Conservation (phyloP, 2,888 invertebrate genomes). For the Phyto melanocephala region DNA sequence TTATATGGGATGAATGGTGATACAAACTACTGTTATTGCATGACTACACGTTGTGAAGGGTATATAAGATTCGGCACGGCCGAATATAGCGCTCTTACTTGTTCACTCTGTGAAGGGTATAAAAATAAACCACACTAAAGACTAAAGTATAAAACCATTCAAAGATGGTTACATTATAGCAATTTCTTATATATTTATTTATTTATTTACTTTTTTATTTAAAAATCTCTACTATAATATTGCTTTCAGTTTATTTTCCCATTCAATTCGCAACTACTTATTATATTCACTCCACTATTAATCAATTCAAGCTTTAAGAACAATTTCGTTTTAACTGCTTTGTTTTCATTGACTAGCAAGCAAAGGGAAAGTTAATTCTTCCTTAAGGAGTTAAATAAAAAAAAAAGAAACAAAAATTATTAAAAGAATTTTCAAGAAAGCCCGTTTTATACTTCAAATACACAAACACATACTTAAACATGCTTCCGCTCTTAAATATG, state of each 20-base stretch:
- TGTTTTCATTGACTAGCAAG: background rate
- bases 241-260: too few relatives aligned
- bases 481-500: slow-evolving; percentile 74
- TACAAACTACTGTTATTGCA: too few relatives aligned
- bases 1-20: too few relatives aligned
- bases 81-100: too few relatives aligned
- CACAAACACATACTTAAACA: slow-evolving; percentile 72
- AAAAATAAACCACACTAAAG: too few relatives aligned
- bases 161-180: too few relatives aligned
- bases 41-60: too few relatives aligned
- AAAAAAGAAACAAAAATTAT: slow-evolving; percentile 19
- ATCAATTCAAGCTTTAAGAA: background rate
- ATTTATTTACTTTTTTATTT: background rate
- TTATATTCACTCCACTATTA: background rate
- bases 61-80: too few relatives aligned
- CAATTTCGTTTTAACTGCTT: background rate
- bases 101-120: too few relatives aligned
- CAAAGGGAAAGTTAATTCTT: slow-evolving; percentile 7
- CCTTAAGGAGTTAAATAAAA: slow-evolving; percentile 1
- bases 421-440: background rate
- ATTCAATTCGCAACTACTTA: background rate
- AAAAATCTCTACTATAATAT: background rate
- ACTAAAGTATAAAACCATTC: too few relatives aligned
- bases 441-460: slow-evolving; percentile 40
- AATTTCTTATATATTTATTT: too few relatives aligned